Evolutionary conservation across 2,797 vertebrate genomes (phyloP).

Genomic region (Dipus sagitta): DNA sequence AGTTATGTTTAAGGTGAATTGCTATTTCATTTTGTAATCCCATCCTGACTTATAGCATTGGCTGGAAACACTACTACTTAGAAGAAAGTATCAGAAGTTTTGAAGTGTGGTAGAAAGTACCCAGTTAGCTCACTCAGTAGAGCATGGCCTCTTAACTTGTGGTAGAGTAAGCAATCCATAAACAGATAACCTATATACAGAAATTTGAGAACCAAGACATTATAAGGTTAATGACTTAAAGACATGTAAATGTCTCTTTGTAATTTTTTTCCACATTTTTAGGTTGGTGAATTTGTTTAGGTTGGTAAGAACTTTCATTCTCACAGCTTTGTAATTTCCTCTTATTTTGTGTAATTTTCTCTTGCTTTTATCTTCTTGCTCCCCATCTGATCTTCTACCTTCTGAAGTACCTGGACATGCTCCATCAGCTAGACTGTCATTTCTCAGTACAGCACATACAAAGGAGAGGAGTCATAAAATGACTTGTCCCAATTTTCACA

Average conservation of each 20-base stretch:
- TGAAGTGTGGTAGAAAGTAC: background rate
- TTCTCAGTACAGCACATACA: background rate
- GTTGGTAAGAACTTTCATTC: background rate
- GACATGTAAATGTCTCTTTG: background rate
- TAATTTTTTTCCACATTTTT: background rate
- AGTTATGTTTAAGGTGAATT: background rate
- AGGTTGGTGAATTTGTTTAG: background rate
- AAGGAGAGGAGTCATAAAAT: background rate
- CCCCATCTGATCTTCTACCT: background rate
- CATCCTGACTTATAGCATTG: background rate
- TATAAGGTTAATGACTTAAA: background rate
- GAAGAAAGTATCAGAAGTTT: background rate
- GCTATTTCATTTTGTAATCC: background rate
- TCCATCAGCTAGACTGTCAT: background rate
- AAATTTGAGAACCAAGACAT: background rate
- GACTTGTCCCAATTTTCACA: background rate
- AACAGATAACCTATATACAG: background rate
- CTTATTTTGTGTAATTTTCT: background rate
- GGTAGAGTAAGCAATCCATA: background rate
- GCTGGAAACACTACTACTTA: background rate
- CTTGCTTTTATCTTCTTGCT: background rate
- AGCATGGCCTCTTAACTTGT: too few species aligned
- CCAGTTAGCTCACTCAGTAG: too few species aligned
- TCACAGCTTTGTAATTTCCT: background rate
- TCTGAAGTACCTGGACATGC: background rate